Evolutionary conservation across 2,797 vertebrate species (phyloP).

Genomic region (Jordanella pulchra): DNA sequence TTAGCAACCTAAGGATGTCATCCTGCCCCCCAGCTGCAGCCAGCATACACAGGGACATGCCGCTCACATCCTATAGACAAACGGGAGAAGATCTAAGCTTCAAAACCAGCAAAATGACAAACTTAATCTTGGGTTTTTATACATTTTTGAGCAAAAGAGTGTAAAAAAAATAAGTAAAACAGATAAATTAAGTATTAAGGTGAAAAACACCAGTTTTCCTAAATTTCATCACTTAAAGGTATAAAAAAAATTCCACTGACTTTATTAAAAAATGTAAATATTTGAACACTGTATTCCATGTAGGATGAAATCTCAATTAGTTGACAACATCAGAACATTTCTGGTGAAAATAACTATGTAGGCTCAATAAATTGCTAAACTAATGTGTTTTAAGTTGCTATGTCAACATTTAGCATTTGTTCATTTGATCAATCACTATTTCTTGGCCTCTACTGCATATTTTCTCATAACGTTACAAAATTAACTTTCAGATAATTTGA

Average conservation of each 20-base stretch:
- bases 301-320: too few species aligned
- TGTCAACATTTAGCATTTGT: too few species aligned
- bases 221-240: not conserved
- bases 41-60: slow-evolving; percentile 96
- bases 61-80: slow-evolving; percentile 87
- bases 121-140: too few species aligned
- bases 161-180: not conserved
- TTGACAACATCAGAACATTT: too few species aligned
- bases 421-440: too few species aligned
- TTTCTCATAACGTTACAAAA: not conserved
- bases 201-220: not conserved
- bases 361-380: not conserved
- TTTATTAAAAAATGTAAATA: not conserved
- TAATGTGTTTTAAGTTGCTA: too few species aligned
- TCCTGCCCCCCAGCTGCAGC: slow-evolving; percentile 95
- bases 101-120: not conserved
- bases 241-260: not conserved
- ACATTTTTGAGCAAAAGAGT: not conserved
- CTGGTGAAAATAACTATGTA: not conserved
- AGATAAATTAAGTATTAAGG: not conserved
- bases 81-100: slow-evolving; percentile 13
- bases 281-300: too few species aligned
- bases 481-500: not conserved
- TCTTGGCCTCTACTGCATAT: too few species aligned
- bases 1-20: slow-evolving; percentile 91